Conservation (phyloP, 2,113 vertebrate species). For the Sphyrna mokarran region DNA sequence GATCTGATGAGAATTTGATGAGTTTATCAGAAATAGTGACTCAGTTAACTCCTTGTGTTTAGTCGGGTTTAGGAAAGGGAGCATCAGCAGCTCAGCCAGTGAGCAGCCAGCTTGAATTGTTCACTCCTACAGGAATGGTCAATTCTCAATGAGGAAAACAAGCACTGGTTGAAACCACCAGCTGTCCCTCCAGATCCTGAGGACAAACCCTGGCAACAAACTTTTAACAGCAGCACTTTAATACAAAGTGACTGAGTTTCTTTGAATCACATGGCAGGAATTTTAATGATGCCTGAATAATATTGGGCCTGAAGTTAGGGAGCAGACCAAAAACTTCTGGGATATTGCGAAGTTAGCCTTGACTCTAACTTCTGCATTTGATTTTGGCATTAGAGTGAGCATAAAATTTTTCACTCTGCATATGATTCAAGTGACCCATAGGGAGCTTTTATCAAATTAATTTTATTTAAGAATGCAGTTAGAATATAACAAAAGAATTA, state of each 20-base stretch:
- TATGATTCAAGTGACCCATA: no score
- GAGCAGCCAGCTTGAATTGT: background rate
- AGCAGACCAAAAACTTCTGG: no score
- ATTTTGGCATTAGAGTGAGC: no score
- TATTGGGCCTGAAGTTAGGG: background rate
- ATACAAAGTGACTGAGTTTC: background rate
- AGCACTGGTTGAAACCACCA: background rate
- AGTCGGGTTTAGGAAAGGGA: no score
- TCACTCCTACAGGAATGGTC: background rate
- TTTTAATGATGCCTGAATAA: background rate
- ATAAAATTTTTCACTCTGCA: no score
- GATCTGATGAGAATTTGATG: background rate
- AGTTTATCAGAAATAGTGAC: background rate
- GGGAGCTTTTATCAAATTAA: no score
- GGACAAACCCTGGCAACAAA: background rate
- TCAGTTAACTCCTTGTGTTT: background rate
- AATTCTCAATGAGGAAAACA: background rate
- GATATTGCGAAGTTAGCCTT: no score
- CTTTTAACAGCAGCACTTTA: background rate
- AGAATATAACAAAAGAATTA: no score
- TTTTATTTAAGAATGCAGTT: no score
- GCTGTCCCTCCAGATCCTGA: background rate
- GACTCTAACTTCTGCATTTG: no score
- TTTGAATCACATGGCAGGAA: background rate
- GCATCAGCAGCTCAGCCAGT: background rate